phyloP scores from a whole-genome alignment of 1,140 invertebrate species.

The Drosophila persimilis region DNA sequence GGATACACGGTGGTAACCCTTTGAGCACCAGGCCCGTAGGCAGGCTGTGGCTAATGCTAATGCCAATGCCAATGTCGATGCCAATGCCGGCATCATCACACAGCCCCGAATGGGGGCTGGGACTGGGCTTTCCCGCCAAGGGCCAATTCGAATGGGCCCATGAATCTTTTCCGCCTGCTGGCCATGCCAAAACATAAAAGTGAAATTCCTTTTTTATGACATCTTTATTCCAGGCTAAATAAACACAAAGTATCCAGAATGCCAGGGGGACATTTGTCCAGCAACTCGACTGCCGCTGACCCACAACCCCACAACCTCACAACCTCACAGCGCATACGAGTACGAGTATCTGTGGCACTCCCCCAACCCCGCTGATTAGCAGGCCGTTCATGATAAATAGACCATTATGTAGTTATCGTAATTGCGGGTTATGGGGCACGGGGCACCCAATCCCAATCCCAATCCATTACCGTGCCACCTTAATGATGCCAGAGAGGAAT shows the following conservation, averaged over 20 bases:
- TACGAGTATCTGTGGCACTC: neutral
- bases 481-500: conserved; percentile 1
- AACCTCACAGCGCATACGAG: neutral
- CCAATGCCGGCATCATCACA: too few species aligned
- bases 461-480: conserved; percentile 24
- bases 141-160: conserved; percentile 69
- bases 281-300: conserved; percentile 10
- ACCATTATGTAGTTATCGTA: conserved; percentile 70
- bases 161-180: conserved; percentile 70
- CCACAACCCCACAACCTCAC: neutral
- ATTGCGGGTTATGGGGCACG: conserved; percentile 41
- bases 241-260: conserved; percentile 72
- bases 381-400: conserved; percentile 73
- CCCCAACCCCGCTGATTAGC: conserved; percentile 55
- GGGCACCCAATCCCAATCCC: neutral
- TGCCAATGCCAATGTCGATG: conserved; percentile 26
- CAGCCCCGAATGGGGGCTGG: neutral
- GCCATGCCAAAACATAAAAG: conserved; percentile 73
- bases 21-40: conserved; percentile 53
- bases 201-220: conserved; percentile 81
- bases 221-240: conserved; percentile 76
- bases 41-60: conserved; percentile 44
- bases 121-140: conserved; percentile 8
- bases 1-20: conserved; percentile 45
- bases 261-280: conserved; percentile 61